Percentiles rank a stretch among this genome's conserved stretches.
Evolutionary conservation across 2,888 invertebrate genomes (phyloP).

Genomic region (Cataglyphis cursor): DNA sequence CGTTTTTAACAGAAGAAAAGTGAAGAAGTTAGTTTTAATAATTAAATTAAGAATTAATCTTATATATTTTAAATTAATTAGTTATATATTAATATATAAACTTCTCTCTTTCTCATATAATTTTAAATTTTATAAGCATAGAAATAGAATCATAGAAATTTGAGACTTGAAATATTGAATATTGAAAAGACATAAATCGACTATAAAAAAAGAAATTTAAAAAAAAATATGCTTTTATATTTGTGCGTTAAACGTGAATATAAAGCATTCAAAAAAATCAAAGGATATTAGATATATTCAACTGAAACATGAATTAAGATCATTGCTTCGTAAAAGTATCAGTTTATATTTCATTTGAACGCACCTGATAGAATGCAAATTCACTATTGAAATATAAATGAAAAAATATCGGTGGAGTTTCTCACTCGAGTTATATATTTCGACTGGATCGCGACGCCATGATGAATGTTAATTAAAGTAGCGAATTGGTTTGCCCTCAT

Average conservation of each 20-base stretch:
- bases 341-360: too few species aligned
- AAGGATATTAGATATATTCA: not conserved
- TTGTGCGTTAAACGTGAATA: not conserved
- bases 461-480: slow-evolving; percentile 40
- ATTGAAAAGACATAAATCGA: not conserved
- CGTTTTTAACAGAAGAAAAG: not conserved
- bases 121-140: not conserved
- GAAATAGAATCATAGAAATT: not conserved
- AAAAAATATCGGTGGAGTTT: slow-evolving; percentile 3
- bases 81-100: not conserved
- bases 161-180: not conserved
- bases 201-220: not conserved
- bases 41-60: not conserved
- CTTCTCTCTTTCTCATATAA: not conserved
- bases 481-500: slow-evolving; percentile 15
- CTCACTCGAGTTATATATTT: not conserved
- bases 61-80: not conserved
- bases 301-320: too few species aligned
- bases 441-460: not conserved
- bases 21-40: not conserved
- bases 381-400: not conserved
- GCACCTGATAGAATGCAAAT: not conserved
- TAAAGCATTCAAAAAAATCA: not conserved
- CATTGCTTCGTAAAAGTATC: too few species aligned
- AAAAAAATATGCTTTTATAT: not conserved